Evolutionary conservation across 2,888 invertebrate species (phyloP).

Genomic region (Drosophila vallismaia): DNA sequence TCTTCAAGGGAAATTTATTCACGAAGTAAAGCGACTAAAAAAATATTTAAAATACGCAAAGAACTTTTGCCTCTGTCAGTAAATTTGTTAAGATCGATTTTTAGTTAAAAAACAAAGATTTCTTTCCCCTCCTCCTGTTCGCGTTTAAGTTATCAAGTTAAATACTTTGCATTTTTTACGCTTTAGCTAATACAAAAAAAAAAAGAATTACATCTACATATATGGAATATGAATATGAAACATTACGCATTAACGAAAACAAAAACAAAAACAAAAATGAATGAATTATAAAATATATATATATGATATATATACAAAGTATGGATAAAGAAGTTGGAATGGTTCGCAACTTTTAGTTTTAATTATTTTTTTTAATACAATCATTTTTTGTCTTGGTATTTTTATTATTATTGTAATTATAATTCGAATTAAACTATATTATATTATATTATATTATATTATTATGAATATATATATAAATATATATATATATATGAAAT

Average conservation of each 20-base stretch:
- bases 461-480: constrained; percentile 34
- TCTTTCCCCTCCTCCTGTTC: constrained; percentile 21
- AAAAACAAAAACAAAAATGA: constrained; percentile 35
- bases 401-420: constrained; percentile 40
- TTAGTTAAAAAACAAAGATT: too few species aligned
- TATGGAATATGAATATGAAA: constrained; percentile 17
- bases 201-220: constrained; percentile 29
- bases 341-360: constrained; percentile 63
- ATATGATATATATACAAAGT: constrained; percentile 57
- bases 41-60: constrained; percentile 7
- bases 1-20: constrained; percentile 22
- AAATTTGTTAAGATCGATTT: constrained; percentile 51
- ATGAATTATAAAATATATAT: constrained; percentile 59
- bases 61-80: constrained; percentile 50
- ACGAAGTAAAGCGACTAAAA: constrained; percentile 17
- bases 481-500: constrained; percentile 25
- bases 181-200: constrained; percentile 76
- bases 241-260: constrained; percentile 4
- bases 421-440: constrained; percentile 56
- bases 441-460: constrained; percentile 62
- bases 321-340: constrained; percentile 26
- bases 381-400: constrained; percentile 57
- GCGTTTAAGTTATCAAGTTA: constrained; percentile 57
- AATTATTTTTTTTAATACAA: constrained; percentile 55
- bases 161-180: constrained; percentile 81